Percentiles rank a stretch among this genome's conserved stretches.
These are phyloP conservation scores for Scaptomyza montana DNA, from an alignment of 1,140 invertebrate species.

Conservation along the genomic window DNA sequence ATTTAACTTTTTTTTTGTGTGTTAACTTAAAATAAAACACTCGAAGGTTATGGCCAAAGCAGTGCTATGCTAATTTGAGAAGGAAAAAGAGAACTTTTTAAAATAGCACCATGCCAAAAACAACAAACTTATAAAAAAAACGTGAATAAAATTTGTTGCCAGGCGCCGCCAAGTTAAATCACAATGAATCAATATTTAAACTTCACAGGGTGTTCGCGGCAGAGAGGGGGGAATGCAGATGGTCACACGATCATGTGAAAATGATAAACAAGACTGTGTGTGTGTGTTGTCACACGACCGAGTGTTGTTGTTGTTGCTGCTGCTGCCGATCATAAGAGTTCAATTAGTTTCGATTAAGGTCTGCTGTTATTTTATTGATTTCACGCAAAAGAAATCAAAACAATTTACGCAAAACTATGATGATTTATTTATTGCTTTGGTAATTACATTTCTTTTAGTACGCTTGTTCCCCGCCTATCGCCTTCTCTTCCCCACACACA, in stretches of 20 bases:
- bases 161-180: conserved; percentile 36
- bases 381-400: conserved; percentile 73
- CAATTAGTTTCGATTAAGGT: conserved; percentile 72
- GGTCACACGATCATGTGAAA: conserved; percentile 74
- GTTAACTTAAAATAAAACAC: conserved; percentile 34
- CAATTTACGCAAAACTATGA: conserved; percentile 72
- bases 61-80: conserved; percentile 45
- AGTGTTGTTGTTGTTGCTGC: background rate
- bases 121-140: conserved; percentile 13
- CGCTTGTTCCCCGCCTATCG: conserved; percentile 16
- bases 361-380: conserved; percentile 65
- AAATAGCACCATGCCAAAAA: conserved; percentile 32
- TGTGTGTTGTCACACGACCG: conserved; percentile 64
- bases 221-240: background rate
- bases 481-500: background rate
- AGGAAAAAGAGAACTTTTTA: conserved; percentile 27
- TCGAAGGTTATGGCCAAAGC: conserved; percentile 38
- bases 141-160: conserved; percentile 25
- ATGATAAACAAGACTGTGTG: conserved; percentile 56
- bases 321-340: conserved; percentile 55
- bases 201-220: conserved; percentile 1
- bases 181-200: conserved; percentile 59
- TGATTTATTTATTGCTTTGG: conserved; percentile 36
- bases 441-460: conserved; percentile 57
- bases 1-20: background rate